Evolutionary conservation across 2,797 vertebrate species (phyloP).

Genomic region (Galaxias olidus): DNA sequence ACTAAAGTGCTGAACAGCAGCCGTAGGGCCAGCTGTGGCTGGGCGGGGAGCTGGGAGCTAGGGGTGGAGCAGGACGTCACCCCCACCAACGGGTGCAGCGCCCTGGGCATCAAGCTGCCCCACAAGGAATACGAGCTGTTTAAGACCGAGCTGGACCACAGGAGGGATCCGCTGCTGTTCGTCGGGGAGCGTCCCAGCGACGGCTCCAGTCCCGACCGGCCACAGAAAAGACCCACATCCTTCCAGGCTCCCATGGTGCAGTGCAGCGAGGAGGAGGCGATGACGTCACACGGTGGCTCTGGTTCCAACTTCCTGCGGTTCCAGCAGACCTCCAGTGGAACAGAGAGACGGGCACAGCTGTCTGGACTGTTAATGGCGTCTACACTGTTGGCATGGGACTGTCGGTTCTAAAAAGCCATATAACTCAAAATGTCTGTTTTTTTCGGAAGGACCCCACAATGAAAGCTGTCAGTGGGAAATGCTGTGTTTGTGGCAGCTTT

Average conservation of each 20-base stretch:
- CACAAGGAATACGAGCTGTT: constrained; percentile 92
- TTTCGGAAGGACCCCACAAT: constrained; percentile 8
- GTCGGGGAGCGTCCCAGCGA: constrained; percentile 86
- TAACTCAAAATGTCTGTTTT: constrained; percentile 9
- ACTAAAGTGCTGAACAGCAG: constrained; percentile 80
- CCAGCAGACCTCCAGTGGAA: constrained; percentile 51
- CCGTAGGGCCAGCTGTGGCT: constrained; percentile 78
- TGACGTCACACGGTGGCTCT: constrained; percentile 35
- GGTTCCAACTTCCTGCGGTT: constrained; percentile 58
- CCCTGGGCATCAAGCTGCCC: constrained; percentile 85
- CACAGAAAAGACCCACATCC: constrained; percentile 82
- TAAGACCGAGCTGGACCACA: constrained; percentile 78
- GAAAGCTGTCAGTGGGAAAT: constrained; percentile 39
- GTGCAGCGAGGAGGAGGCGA: constrained; percentile 60
- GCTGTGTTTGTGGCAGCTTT: constrained; percentile 54
- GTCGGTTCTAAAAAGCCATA: constrained; percentile 50
- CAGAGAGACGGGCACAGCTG: constrained; percentile 40
- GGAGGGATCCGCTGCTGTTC: constrained; percentile 79
- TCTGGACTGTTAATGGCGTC: constrained; percentile 45
- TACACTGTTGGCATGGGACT: constrained; percentile 49
- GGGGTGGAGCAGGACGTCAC: constrained; percentile 85
- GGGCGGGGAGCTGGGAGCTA: constrained; percentile 70
- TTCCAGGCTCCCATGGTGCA: constrained; percentile 86
- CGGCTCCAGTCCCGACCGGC: constrained; percentile 84
- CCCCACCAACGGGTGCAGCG: constrained; percentile 79